Conservation (phyloP, 1,140 invertebrate genomes). For the Mesaphorura yosii region DNA sequence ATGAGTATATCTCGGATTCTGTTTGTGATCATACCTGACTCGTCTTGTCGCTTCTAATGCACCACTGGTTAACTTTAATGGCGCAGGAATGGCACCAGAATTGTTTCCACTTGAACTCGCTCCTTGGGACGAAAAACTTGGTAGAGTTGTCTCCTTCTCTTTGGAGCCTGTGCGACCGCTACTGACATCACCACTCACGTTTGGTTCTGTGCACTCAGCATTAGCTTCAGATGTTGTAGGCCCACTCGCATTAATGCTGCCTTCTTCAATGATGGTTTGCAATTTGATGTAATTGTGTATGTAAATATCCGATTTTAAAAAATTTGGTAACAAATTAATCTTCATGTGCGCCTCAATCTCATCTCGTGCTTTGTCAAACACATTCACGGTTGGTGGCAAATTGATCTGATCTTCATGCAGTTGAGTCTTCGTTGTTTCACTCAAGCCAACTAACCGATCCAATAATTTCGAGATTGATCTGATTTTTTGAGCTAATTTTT, state of each 20-base stretch:
- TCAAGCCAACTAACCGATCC: background rate
- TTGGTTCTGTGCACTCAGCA: background rate
- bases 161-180: background rate
- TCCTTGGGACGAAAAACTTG: no score
- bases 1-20: no score
- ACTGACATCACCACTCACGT: background rate
- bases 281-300: no score
- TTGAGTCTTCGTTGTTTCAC: background rate
- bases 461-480: background rate
- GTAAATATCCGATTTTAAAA: slow-evolving; percentile 5
- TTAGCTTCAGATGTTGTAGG: background rate
- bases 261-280: background rate
- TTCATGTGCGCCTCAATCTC: background rate
- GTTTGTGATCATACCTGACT: no score
- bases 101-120: no score
- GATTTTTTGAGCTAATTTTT: slow-evolving; percentile 1
- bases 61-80: no score
- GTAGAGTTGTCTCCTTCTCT: background rate
- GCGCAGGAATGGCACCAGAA: no score
- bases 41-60: no score
- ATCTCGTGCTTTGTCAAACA: background rate
- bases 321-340: background rate
- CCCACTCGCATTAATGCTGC: background rate
- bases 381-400: background rate
- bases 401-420: background rate